Evolutionary conservation across 2,113 vertebrate species (phyloP), one percentile per base, ranked within the genome.

Genomic region (Zonotrichia leucophrys): DNA sequence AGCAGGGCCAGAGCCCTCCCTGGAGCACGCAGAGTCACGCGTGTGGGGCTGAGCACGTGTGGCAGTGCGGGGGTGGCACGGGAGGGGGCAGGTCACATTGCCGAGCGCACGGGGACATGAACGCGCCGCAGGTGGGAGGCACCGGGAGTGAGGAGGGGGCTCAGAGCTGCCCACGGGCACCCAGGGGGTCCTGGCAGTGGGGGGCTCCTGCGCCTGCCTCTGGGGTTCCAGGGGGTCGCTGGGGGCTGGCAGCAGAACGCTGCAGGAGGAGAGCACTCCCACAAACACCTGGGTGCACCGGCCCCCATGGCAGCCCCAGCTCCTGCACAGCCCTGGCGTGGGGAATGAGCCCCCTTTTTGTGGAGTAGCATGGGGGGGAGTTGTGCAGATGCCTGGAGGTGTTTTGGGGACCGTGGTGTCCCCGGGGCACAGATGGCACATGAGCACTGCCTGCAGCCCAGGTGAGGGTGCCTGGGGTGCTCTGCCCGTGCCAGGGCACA

Each of bases 11-110:
- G 63, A 68, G 47, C 28, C 28, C 41, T 78, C 41, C 47, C 60
- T 0, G 69, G 70, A 90, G 77, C 90, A 67, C 0, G 1, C 37
- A 33, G 22, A 86, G 94, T 88, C 94, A 90, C 21, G 7, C 22
- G 23, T 82, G 91, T 63, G 86, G 67, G 94, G 89, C 22, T 90
- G 91, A 87, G 55, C 90, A 93, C 60, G 13, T 30, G 27, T 87
- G 90, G 69, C 72, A 63, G 66, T 0, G 4, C 28, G 82, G 66
- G 78, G 60, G 68, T 87, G 90, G 77, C 6, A 2, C 5, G 5
- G 90, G 52, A 58, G 80, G 27, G 59, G 66, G 77, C 90, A 87
- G 94, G 88, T 94, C 88, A 87, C 94, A 92, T 63, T 53, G 56
- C 27, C 0, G 82, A 33, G 2, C 92, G 80, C 84, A 82, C 21